These are phyloP conservation scores for Dendropsophus ebraccatus DNA, from an alignment of 2,113 vertebrate species.

Conservation along the genomic window DNA sequence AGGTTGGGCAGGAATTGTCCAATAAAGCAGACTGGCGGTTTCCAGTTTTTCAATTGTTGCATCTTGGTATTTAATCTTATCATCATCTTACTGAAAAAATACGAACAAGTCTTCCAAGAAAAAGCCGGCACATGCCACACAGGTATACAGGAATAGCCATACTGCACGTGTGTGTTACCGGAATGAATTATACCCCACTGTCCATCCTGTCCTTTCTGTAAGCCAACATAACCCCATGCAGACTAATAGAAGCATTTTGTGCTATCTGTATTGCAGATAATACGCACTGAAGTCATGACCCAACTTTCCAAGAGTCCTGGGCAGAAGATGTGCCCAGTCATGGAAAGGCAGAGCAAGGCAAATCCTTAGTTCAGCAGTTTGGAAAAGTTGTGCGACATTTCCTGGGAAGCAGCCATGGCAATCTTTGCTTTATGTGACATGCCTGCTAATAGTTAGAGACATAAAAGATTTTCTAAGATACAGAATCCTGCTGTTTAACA, in stretches of 20 bases:
- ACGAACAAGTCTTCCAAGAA: too few relatives aligned
- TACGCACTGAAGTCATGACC: not conserved
- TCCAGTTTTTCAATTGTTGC: too few relatives aligned
- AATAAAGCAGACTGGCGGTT: too few relatives aligned
- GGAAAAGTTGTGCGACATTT: not conserved
- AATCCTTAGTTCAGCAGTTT: not conserved
- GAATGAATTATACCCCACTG: not conserved
- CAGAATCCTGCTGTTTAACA: not conserved
- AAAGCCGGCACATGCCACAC: not conserved
- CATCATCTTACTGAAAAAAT: not conserved
- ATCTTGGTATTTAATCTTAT: too few relatives aligned
- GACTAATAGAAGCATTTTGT: not conserved
- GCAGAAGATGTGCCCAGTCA: not conserved
- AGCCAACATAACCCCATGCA: not conserved
- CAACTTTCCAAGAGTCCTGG: not conserved
- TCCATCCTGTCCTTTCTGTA: not conserved
- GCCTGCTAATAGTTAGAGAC: not conserved
- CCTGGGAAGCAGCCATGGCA: too few relatives aligned
- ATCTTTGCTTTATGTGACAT: not conserved
- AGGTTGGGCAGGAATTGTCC: too few relatives aligned
- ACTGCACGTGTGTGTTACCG: too few relatives aligned
- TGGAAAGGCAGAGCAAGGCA: not conserved
- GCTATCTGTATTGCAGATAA: not conserved
- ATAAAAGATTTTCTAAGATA: not conserved
- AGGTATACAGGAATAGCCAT: not conserved